These are phyloP conservation scores for Acestrorhynchus altus DNA, from an alignment of 2,797 vertebrate species.

Conservation along the genomic window DNA sequence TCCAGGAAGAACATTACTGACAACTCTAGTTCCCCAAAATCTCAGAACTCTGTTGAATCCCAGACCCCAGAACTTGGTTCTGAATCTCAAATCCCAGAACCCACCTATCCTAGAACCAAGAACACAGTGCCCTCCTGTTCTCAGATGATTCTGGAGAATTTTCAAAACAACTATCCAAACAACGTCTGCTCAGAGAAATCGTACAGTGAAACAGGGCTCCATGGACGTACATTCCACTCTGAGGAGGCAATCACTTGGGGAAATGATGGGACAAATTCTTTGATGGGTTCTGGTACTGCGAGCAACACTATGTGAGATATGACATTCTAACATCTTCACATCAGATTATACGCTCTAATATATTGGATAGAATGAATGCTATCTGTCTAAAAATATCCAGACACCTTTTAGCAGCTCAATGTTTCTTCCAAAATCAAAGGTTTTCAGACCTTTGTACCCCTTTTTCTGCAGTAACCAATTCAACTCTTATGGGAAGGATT, in stretches of 20 bases:
- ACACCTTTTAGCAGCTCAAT: no score
- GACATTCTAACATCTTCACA: background rate
- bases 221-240: constrained; percentile 36
- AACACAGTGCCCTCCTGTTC: constrained; percentile 47
- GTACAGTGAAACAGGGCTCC: constrained; percentile 65
- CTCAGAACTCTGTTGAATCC: constrained; percentile 40
- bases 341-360: background rate
- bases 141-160: constrained; percentile 73
- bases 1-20: constrained; percentile 58
- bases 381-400: no score
- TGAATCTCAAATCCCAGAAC: constrained; percentile 8
- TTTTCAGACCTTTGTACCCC: no score
- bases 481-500: no score
- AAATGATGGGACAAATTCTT: background rate
- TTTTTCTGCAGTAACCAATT: no score
- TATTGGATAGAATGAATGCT: background rate
- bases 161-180: constrained; percentile 76
- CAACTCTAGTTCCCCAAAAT: constrained; percentile 49
- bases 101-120: constrained; percentile 59
- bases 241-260: constrained; percentile 1
- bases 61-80: constrained; percentile 12
- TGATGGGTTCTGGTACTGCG: background rate
- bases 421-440: no score
- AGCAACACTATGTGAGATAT: constrained; percentile 47
- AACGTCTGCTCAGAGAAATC: constrained; percentile 87